phyloP scores from a whole-genome alignment of 2,888 invertebrate genomes.

The Deroplatys truncata region DNA sequence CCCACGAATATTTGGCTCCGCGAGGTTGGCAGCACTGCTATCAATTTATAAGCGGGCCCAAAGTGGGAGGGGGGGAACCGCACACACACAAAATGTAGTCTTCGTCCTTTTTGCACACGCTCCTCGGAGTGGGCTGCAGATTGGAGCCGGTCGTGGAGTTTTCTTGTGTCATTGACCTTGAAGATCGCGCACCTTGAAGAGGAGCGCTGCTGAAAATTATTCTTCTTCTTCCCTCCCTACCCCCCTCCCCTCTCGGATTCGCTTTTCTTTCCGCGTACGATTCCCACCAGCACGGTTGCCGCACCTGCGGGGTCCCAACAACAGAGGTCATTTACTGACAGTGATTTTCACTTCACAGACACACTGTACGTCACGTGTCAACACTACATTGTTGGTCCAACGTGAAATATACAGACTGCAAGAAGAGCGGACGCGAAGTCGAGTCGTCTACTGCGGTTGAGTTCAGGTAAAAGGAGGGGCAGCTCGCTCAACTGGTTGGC shows the following conservation, averaged over 20 bases:
- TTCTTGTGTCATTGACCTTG: constrained; percentile 14
- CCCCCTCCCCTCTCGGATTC: not conserved
- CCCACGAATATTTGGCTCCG: not conserved
- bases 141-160: not conserved
- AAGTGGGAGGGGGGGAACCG: not conserved
- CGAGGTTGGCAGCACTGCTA: constrained; percentile 1
- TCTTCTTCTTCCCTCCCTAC: not conserved
- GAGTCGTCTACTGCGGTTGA: not conserved
- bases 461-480: not conserved
- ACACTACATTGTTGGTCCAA: not conserved
- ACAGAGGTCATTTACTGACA: not conserved
- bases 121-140: constrained; percentile 9
- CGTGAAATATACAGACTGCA: not conserved
- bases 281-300: not conserved
- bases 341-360: not conserved
- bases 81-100: not conserved
- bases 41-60: not conserved
- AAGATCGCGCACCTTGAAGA: not conserved
- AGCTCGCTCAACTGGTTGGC: not conserved
- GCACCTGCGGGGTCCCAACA: too few species aligned
- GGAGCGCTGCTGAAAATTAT: not conserved
- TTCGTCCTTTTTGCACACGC: not conserved
- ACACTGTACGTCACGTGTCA: not conserved
- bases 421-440: not conserved
- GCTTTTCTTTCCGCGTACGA: not conserved